Conservation (phyloP, 2,888 invertebrate species). For the Choreutis nemorana region DNA sequence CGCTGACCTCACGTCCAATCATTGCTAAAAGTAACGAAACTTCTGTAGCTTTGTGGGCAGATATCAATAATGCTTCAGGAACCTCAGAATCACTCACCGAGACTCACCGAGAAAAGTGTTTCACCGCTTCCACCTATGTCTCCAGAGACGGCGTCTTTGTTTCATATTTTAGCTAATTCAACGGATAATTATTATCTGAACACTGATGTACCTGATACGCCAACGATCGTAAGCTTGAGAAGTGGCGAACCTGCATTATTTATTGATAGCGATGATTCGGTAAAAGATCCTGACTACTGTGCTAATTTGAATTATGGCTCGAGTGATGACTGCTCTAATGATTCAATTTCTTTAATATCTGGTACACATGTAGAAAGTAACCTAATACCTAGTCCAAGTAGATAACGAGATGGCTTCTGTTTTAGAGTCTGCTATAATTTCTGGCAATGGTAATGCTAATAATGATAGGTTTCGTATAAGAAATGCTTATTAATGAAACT, state of each 20-base stretch:
- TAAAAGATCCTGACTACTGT: constrained; percentile 8
- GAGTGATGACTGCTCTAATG: constrained; percentile 9
- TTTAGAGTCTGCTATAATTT: constrained; percentile 8
- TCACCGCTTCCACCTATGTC: constrained; percentile 9
- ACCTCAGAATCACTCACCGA: constrained; percentile 4
- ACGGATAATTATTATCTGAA: constrained; percentile 7
- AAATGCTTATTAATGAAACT: constrained; percentile 7
- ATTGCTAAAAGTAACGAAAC: constrained; percentile 8
- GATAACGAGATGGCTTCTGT: constrained; percentile 7
- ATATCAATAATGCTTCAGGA: constrained; percentile 7
- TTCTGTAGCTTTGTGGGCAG: constrained; percentile 1
- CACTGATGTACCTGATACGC: constrained; percentile 6
- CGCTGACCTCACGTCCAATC: constrained; percentile 8
- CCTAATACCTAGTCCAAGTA: constrained; percentile 4
- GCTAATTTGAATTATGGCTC: constrained; percentile 7
- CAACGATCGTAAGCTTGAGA: constrained; percentile 6
- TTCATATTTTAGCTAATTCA: constrained; percentile 7
- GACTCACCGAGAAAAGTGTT: constrained; percentile 8
- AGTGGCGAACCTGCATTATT: constrained; percentile 7
- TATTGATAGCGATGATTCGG: constrained; percentile 8
- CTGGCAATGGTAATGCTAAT: constrained; percentile 6
- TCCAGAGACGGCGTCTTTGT: constrained; percentile 8
- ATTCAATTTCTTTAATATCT: constrained; percentile 10
- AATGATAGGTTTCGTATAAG: constrained; percentile 4
- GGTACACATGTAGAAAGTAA: constrained; percentile 5